phyloP scores from a whole-genome alignment of 1,140 invertebrate genomes.

The Macrobrachium rosenbergii region DNA sequence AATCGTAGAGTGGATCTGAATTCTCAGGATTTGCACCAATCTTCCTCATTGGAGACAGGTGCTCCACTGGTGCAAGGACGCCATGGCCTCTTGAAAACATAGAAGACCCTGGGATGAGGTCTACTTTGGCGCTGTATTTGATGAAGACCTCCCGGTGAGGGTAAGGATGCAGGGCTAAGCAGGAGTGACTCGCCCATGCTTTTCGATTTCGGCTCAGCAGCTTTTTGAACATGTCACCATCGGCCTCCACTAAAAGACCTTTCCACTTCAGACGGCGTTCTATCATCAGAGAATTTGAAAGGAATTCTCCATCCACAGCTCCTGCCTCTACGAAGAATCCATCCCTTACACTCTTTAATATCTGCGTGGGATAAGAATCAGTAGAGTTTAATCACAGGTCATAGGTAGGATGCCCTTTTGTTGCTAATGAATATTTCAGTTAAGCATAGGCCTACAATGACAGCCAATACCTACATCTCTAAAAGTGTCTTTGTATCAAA shows the following conservation, averaged over 20 bases:
- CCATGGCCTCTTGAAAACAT: conserved; percentile 21
- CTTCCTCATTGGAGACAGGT: conserved; percentile 4
- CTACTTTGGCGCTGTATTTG: conserved; percentile 4
- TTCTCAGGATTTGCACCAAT: conserved; percentile 13
- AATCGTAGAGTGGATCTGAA: conserved; percentile 33
- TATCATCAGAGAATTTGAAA: conserved; percentile 69
- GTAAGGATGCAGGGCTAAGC: conserved; percentile 66
- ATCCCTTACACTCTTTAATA: not conserved
- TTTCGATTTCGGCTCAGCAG: conserved; percentile 59
- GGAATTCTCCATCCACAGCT: conserved; percentile 69
- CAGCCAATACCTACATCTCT: too few relatives aligned
- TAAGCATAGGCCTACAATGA: too few relatives aligned
- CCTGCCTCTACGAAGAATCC: conserved; percentile 70
- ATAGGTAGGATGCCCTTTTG: not conserved
- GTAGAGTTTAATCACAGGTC: not conserved
- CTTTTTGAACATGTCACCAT: conserved; percentile 66
- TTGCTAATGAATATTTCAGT: not conserved
- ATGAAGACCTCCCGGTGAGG: conserved; percentile 22
- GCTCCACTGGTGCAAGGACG: not conserved
- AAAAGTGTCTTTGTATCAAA: too few relatives aligned
- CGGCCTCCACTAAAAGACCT: conserved; percentile 70
- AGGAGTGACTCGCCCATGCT: conserved; percentile 57
- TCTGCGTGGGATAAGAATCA: conserved; percentile 1
- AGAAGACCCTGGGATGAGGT: not conserved
- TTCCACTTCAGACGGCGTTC: conserved; percentile 68